Percentiles rank a stretch among this genome's conserved stretches.
Conservation (phyloP, 2,797 vertebrate genomes). For the Propithecus deckenii region DNA sequence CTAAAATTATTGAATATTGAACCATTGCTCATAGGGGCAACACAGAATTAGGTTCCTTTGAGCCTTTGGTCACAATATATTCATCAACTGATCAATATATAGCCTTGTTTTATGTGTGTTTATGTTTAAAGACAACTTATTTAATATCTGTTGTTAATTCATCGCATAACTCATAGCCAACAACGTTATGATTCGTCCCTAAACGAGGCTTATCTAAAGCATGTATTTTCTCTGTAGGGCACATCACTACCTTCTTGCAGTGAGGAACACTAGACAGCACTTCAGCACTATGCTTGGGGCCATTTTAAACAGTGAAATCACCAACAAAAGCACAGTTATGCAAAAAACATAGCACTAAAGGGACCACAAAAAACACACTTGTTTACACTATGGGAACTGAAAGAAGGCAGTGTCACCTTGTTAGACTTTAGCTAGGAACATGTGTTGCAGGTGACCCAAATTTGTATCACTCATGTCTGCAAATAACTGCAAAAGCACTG, state of each 20-base stretch:
- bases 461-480: not conserved
- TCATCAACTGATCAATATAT: not conserved
- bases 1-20: not conserved
- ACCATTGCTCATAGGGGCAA: not conserved
- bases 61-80: not conserved
- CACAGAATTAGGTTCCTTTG: not conserved
- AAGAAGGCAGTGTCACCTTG: rapidly evolving
- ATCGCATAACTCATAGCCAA: not conserved
- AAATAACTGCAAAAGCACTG: not conserved
- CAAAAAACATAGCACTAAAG: not conserved
- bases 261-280: not conserved
- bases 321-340: not conserved
- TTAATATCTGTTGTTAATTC: not conserved
- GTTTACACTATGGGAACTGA: not conserved
- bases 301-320: not conserved
- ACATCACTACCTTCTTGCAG: not conserved
- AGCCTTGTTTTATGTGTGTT: not conserved
- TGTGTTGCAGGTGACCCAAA: not conserved
- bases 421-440: not conserved
- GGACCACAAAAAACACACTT: not conserved
- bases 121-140: not conserved
- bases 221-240: not conserved
- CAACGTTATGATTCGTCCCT: not conserved
- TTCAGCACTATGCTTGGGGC: not conserved
- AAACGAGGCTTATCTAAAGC: not conserved